A percentile compares a stretch with the other conserved stretches of the same genome.
Evolutionary conservation across 2,888 invertebrate species (phyloP).

Genomic region (Melieria crassipennis): DNA sequence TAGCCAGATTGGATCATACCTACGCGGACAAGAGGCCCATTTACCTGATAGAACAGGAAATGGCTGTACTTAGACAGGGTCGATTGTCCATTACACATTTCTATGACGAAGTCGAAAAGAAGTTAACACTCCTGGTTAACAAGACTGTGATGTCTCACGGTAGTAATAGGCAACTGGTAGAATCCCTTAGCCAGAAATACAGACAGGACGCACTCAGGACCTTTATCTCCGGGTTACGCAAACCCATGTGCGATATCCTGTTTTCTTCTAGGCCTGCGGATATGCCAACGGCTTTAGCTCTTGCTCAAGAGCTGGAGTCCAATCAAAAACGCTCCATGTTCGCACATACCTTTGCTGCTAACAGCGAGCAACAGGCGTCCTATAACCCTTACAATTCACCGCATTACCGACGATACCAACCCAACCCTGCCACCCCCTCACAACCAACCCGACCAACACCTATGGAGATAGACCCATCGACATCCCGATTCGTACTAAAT

Average conservation of each 20-base stretch:
- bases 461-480: conserved; percentile 4
- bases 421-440: not conserved
- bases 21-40: conserved; percentile 32
- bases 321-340: not conserved
- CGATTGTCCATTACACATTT: conserved; percentile 18
- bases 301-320: conserved; percentile 13
- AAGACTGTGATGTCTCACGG: conserved; percentile 25
- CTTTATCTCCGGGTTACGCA: conserved; percentile 23
- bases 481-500: no score
- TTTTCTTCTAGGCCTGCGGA: conserved; percentile 12
- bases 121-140: conserved; percentile 31
- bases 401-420: not conserved
- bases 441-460: conserved; percentile 12
- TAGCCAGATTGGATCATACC: conserved; percentile 29
- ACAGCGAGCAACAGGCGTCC: no score
- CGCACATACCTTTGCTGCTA: no score
- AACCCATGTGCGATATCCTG: conserved; percentile 18
- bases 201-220: conserved; percentile 25
- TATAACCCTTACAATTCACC: not conserved
- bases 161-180: not conserved
- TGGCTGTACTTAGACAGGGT: conserved; percentile 25
- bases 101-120: conserved; percentile 33
- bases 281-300: conserved; percentile 13
- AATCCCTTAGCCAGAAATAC: conserved; percentile 24
- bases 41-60: conserved; percentile 29